Conservation (phyloP, 1,140 invertebrate genomes). For the Apolygus lucorum region DNA sequence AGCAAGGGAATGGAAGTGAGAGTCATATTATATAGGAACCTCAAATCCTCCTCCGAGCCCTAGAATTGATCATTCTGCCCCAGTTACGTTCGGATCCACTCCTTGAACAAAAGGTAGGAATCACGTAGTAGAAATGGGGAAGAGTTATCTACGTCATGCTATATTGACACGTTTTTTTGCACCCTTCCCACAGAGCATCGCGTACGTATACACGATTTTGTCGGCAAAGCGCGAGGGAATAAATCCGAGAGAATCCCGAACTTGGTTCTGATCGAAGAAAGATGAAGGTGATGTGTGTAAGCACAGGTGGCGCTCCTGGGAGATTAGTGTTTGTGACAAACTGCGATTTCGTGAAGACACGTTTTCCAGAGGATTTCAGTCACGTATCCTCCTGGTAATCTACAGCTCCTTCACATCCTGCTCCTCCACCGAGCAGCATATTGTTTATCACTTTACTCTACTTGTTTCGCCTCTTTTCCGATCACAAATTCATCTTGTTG, state of each 20-base stretch:
- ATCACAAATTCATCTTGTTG: not conserved
- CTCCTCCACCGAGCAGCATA: not conserved
- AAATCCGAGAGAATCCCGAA: not conserved
- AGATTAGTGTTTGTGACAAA: slow-evolving; percentile 13
- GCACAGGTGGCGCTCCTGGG: slow-evolving; percentile 1
- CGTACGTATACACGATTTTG: not conserved
- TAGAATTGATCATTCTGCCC: too few species aligned
- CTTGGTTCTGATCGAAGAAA: not conserved
- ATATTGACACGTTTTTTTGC: too few species aligned
- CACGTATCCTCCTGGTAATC: not conserved
- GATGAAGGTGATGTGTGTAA: slow-evolving; percentile 2
- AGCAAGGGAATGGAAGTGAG: too few species aligned
- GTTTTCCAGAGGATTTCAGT: not conserved
- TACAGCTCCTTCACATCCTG: not conserved
- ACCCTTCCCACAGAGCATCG: too few species aligned
- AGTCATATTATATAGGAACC: too few species aligned
- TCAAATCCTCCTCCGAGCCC: too few species aligned
- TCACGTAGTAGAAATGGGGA: too few species aligned
- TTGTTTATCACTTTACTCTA: not conserved
- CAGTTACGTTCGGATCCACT: too few species aligned
- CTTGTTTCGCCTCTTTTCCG: not conserved
- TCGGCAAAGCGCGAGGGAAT: not conserved
- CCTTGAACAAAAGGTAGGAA: too few species aligned
- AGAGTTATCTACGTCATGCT: too few species aligned
- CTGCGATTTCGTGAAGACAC: slow-evolving; percentile 14